phyloP scores from a whole-genome alignment of 2,888 invertebrate genomes.

The Heliconius cydno region DNA sequence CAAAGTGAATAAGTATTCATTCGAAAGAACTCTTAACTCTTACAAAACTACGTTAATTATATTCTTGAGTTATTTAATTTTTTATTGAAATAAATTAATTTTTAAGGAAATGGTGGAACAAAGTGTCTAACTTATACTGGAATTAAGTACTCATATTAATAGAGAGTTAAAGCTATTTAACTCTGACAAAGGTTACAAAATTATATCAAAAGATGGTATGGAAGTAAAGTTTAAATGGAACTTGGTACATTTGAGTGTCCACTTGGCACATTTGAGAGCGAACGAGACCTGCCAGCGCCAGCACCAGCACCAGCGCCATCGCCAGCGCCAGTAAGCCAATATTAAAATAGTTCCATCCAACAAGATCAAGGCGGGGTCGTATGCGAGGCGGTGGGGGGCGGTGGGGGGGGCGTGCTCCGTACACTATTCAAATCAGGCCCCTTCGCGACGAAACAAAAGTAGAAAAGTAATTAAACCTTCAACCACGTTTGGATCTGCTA shows the following conservation, averaged over 20 bases:
- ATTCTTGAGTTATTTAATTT: too few species aligned
- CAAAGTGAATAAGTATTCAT: too few species aligned
- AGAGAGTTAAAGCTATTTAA: neutral
- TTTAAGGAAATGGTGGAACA: too few species aligned
- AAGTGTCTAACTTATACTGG: neutral
- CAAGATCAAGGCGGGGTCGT: constrained; percentile 4
- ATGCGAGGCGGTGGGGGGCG: too few species aligned
- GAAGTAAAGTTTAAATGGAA: neutral
- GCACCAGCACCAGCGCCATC: neutral
- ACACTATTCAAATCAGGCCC: constrained; percentile 24
- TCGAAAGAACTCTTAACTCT: too few species aligned
- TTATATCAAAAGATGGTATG: neutral
- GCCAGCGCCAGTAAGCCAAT: neutral
- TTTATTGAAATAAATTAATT: too few species aligned
- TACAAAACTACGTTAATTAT: too few species aligned
- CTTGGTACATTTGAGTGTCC: constrained; percentile 6
- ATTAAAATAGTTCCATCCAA: constrained; percentile 16
- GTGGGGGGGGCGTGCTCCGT: neutral
- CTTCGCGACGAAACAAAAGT: constrained; percentile 36
- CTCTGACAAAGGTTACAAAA: neutral
- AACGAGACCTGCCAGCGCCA: neutral
- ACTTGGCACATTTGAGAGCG: neutral
- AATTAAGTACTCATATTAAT: neutral
- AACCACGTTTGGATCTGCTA: constrained; percentile 30
- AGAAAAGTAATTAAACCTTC: constrained; percentile 37